Conservation (phyloP, 2,888 invertebrate genomes). For the Cheilosia scutellata region DNA sequence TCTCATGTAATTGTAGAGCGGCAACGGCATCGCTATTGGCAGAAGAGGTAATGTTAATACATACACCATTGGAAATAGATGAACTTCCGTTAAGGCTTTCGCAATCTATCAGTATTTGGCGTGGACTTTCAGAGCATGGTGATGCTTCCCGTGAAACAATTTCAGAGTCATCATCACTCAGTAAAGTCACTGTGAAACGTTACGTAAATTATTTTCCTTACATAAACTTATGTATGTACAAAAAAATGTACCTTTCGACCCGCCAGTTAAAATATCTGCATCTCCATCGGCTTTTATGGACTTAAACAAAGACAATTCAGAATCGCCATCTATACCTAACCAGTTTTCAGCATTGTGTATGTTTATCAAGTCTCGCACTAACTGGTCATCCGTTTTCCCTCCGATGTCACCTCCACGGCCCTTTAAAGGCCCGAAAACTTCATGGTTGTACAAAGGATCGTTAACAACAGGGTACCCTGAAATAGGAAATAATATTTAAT, state of each 20-base stretch:
- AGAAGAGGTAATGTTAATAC: constrained; percentile 10
- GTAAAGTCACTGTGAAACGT: constrained; percentile 76
- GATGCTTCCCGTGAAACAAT: constrained; percentile 89
- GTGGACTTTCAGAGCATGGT: constrained; percentile 88
- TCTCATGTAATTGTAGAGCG: constrained; percentile 70
- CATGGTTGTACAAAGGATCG: constrained; percentile 98
- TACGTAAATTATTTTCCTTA: not conserved
- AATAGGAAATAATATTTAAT: not conserved
- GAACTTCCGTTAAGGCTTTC: constrained; percentile 82
- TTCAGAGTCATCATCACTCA: constrained; percentile 88
- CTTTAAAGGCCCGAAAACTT: constrained; percentile 96
- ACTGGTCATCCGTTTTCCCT: constrained; percentile 94
- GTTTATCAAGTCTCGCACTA: constrained; percentile 94
- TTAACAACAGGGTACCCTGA: constrained; percentile 98
- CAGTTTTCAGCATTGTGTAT: constrained; percentile 98
- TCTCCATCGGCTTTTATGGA: constrained; percentile 88
- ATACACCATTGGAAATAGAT: constrained; percentile 26
- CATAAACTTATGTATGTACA: too few species aligned
- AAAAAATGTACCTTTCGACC: constrained; percentile 82
- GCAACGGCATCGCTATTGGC: constrained; percentile 13
- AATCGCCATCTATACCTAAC: constrained; percentile 95
- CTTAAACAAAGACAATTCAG: constrained; percentile 92
- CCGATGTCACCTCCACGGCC: constrained; percentile 95
- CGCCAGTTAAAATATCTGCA: constrained; percentile 83
- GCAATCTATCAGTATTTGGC: constrained; percentile 76